These are phyloP conservation scores for Rhinoderma darwinii DNA, from an alignment of 2,113 vertebrate genomes.

Conservation along the genomic window DNA sequence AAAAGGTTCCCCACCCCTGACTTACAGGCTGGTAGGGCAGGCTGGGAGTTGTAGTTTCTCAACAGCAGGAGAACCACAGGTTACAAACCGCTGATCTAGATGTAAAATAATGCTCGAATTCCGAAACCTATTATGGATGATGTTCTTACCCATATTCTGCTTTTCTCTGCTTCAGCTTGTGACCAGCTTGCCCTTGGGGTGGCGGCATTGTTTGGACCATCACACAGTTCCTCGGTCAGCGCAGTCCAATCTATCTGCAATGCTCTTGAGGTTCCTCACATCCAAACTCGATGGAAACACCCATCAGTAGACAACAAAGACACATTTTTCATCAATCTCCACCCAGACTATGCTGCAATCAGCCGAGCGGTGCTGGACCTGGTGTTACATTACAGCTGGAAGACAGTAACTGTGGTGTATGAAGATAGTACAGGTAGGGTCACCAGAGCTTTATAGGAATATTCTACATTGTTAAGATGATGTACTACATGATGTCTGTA, in stretches of 20 bases:
- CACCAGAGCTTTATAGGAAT: neutral
- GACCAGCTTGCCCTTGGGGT: slow-evolving; percentile 96
- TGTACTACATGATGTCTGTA: neutral
- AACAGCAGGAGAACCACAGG: too few species aligned
- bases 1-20: too few species aligned
- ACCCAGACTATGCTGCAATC: slow-evolving; percentile 92
- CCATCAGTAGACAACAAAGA: slow-evolving; percentile 92
- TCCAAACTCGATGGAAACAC: slow-evolving; percentile 98
- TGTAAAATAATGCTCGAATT: too few species aligned
- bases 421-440: slow-evolving; percentile 92
- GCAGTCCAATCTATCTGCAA: slow-evolving; percentile 98
- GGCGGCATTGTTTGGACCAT: slow-evolving; percentile 92
- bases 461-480: neutral
- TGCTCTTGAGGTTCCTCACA: slow-evolving; percentile 96
- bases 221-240: slow-evolving; percentile 93
- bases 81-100: too few species aligned
- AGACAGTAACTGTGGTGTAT: slow-evolving; percentile 91
- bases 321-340: slow-evolving; percentile 94
- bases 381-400: slow-evolving; percentile 95
- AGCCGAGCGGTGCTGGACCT: slow-evolving; percentile 92
- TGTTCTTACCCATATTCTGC: neutral
- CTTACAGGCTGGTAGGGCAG: too few species aligned
- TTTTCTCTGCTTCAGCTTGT: slow-evolving; percentile 75
- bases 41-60: too few species aligned
- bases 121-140: too few species aligned